Evolutionary conservation across 2,888 invertebrate genomes (phyloP).

Genomic region (Metalampra italica): DNA sequence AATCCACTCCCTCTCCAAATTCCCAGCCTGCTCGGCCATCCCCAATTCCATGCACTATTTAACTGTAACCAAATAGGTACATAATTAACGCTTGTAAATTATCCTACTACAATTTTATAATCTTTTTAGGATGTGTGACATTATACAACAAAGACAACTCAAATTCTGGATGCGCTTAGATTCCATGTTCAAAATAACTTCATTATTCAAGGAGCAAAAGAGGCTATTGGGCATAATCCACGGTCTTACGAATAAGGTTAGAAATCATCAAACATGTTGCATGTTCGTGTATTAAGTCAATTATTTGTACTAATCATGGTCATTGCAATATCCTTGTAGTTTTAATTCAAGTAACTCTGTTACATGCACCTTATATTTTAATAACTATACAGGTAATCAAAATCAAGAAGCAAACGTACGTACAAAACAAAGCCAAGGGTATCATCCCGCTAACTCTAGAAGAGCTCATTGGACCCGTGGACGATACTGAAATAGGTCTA

Average conservation of each 20-base stretch:
- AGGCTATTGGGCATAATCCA: constrained; percentile 84
- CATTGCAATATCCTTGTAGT: background rate
- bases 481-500: constrained; percentile 49
- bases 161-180: constrained; percentile 86
- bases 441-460: constrained; percentile 57
- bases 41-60: too few relatives aligned
- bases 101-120: too few relatives aligned
- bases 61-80: too few relatives aligned
- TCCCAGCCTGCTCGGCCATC: too few relatives aligned
- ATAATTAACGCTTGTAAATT: too few relatives aligned
- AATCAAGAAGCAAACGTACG: constrained; percentile 79
- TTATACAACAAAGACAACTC: constrained; percentile 87
- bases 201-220: constrained; percentile 83
- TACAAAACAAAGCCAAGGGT: constrained; percentile 68
- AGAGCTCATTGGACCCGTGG: constrained; percentile 38
- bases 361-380: background rate
- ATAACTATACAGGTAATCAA: constrained; percentile 73
- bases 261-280: background rate
- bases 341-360: background rate
- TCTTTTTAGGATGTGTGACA: constrained; percentile 84
- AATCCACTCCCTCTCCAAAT: too few relatives aligned
- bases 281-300: too few relatives aligned
- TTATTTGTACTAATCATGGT: background rate
- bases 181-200: constrained; percentile 83
- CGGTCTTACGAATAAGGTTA: constrained; percentile 85